Evolutionary conservation across 2,797 vertebrate species (phyloP), one percentile per base, ranked within the genome.

Genomic region (Paratrypauchen microcephalus): DNA sequence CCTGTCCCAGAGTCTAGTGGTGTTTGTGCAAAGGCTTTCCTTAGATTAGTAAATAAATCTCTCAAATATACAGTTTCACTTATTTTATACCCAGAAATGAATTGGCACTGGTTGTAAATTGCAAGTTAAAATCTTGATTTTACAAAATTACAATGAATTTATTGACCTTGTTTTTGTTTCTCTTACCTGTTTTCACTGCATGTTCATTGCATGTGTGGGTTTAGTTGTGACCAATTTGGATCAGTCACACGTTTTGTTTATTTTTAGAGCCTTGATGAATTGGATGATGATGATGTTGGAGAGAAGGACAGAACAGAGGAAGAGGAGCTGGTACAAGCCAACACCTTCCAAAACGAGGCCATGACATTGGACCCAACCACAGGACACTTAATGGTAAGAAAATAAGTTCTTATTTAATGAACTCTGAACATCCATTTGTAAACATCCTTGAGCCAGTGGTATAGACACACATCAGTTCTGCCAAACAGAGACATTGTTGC

Each of bases 261-360:
- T 24, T 28, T 11, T 15, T 45, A 99, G 97, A 96, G 96, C 81
- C 92, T 97, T 71, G 97, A 99, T 80, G 97, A 99, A 70, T 95
- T 97, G 76, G 97, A 99, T 65, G 96, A 98, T 59, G 97, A 99
- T 16, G 95, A 97, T 78, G 87, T 92, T 2, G 95, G 91, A 9
- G 95, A 95, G 88, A 97, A 97, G 80, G 92, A 95, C 61, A 85
- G 93, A 66, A 95, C 93, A 85, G 92, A 89, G 68, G 96, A 97
- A 70, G 95, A 97, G 86, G 88, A 92, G 74, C 85, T 98, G 75
- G 98, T 97, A 3, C 96, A 96, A 15, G 95, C 95, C 85, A 99
- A 99, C 87, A 99, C 97, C 0, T 88, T 94, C 76, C 96, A 98
- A 88, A 99, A 99, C 23, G 97, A 99, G 91, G 86, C 94, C 69